A percentile compares a stretch with the other conserved stretches of the same genome.
phyloP scores from a whole-genome alignment of 1,140 invertebrate genomes.

The Bradysia coprophila region DNA sequence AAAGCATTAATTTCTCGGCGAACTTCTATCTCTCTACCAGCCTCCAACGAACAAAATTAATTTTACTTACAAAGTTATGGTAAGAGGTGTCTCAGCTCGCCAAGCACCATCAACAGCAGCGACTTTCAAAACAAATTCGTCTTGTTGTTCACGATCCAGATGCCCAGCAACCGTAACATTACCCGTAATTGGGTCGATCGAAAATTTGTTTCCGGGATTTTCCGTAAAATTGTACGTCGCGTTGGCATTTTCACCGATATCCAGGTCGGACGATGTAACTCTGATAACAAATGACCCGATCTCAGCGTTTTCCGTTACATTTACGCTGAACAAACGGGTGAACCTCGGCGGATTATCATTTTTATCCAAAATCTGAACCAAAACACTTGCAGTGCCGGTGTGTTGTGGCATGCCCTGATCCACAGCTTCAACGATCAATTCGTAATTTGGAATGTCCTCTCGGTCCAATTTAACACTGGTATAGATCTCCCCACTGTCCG shows the following conservation, averaged over 20 bases:
- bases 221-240: constrained; percentile 76
- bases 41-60: too few species aligned
- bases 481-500: constrained; percentile 64
- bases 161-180: constrained; percentile 77
- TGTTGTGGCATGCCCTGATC: constrained; percentile 70
- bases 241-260: constrained; percentile 73
- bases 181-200: constrained; percentile 70
- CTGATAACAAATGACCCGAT: constrained; percentile 82
- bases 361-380: constrained; percentile 72
- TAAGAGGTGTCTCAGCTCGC: constrained; percentile 71
- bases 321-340: constrained; percentile 78
- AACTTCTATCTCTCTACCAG: too few species aligned
- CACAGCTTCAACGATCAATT: constrained; percentile 65
- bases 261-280: constrained; percentile 79
- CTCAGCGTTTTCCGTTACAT: constrained; percentile 88
- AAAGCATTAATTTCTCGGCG: too few species aligned
- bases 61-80: constrained; percentile 85
- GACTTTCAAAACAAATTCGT: constrained; percentile 79
- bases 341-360: constrained; percentile 93
- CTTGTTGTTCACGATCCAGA: constrained; percentile 74
- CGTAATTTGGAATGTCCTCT: constrained; percentile 69
- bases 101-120: constrained; percentile 75
- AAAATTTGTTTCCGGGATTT: constrained; percentile 75
- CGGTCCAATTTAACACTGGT: constrained; percentile 74
- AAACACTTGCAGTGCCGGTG: constrained; percentile 67